Evolutionary conservation across 30 jellyfish, hydroid and myxozoan genomes (phyloP).

Genomic region (Pelagia noctiluca): DNA sequence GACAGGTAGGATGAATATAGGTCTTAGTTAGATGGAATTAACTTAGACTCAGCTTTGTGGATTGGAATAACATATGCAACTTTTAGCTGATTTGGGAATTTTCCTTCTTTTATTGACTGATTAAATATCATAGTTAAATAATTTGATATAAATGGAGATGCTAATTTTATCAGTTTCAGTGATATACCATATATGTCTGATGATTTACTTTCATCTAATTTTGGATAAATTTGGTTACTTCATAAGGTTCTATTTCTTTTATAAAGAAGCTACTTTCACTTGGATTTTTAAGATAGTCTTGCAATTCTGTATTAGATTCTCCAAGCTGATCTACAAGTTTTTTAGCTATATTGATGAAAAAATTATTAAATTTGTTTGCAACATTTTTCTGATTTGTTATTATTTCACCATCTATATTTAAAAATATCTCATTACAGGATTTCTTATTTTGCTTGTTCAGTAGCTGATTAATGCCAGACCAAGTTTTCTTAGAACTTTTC

Average conservation of each 20-base stretch:
- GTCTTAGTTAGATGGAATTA: background rate
- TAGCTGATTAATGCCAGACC: background rate
- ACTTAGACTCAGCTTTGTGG: background rate
- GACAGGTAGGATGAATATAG: conserved; percentile 8
- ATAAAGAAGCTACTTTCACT: background rate
- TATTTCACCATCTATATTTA: background rate
- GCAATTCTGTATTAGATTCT: background rate
- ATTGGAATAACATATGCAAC: background rate
- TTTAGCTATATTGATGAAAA: background rate
- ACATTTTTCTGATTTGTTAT: background rate
- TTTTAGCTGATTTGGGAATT: background rate
- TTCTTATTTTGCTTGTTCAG: background rate
- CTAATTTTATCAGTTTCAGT: background rate
- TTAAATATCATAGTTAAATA: background rate
- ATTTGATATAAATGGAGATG: background rate
- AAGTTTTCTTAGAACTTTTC: too few relatives aligned
- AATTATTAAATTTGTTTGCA: conserved; percentile 3
- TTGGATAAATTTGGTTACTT: background rate
- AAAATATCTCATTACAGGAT: too few relatives aligned
- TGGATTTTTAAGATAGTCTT: conserved; percentile 3
- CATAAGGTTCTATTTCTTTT: background rate
- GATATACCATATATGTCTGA: background rate
- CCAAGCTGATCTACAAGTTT: background rate
- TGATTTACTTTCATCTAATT: background rate
- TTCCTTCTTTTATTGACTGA: background rate